Base-by-base conservation (phyloP, 2,113 vertebrate species). In the Ptychochromis oligacanthus region DNA sequence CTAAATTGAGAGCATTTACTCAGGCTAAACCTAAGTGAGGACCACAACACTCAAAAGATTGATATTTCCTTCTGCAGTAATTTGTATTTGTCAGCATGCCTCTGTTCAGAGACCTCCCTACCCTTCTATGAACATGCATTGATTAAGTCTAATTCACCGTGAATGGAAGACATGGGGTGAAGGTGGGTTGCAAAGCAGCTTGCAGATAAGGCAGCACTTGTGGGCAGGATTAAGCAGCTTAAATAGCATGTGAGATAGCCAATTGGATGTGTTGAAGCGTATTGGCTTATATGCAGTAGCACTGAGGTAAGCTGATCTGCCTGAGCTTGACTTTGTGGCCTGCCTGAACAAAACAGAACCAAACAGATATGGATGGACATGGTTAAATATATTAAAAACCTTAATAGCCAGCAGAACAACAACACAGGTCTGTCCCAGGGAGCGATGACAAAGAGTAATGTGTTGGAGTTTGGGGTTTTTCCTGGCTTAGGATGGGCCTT, bases 301-400 rank as follows among this genome's bases (percentile, higher is more conserved):
- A 26, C 62, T 46, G 38, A 46, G 18, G 20, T 4, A 55, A n/a
- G 20, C 7, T 55, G 52, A n/a, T 55, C 20, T 55, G 18, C 18
- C 43, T 67, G 62, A 46, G n/a, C 43, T 67, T 67, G 24, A 22
- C 14, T 46, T 10, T 65, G n/a, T 65, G n/a, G 40, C 38, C 38
- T 18, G 38, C 64, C 40, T 49, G 22, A 70, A 28, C 64, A n/a
- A n/a, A n/a, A n/a, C n/a, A n/a, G n/a, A n/a, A n/a, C 18, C 46
- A 18, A 49, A 15, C 6, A 52, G 14, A 18, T 40, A 49, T 70
- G 46, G 15, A 49, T 49, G 2, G 5, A 70, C 28, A 2, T 49
- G 24, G 15, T 28, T 70, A 67, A 67, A 26, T 46, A 26, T 67
- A 67, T 67, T 46, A 67, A 67, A 67, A 67, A 67, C 22, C 14